phyloP scores from a whole-genome alignment of 2,797 vertebrate species.

The Acanthiza pusilla region DNA sequence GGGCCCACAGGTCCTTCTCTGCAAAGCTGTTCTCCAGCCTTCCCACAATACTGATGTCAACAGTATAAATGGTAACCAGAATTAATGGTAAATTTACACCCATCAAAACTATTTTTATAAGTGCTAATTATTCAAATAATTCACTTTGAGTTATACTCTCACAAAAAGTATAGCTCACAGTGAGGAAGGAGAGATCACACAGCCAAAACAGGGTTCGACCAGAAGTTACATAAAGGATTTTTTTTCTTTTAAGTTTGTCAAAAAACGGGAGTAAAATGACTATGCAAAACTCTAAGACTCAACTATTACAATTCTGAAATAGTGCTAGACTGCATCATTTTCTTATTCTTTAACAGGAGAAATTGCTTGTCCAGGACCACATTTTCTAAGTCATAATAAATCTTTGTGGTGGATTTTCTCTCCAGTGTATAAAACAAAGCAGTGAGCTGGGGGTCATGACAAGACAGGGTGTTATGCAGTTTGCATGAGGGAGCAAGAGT shows the following conservation, averaged over 20 bases:
- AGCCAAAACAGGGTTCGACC: neutral
- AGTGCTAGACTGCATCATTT: neutral
- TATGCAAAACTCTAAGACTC: neutral
- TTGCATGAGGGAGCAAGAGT: neutral
- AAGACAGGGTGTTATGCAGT: neutral
- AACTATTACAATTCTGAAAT: neutral
- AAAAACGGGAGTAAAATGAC: neutral
- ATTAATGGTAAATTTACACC: neutral
- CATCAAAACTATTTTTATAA: neutral
- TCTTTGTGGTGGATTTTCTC: neutral
- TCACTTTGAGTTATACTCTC: neutral
- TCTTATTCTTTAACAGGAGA: neutral
- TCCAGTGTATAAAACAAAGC: neutral
- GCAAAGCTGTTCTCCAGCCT: neutral
- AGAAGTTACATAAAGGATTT: neutral
- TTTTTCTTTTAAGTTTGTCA: neutral
- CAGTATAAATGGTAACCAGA: neutral
- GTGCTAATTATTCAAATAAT: neutral
- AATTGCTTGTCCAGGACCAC: neutral
- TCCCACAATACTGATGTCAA: neutral
- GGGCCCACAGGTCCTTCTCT: neutral
- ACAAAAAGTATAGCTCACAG: neutral
- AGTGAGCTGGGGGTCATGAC: neutral
- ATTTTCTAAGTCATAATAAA: neutral
- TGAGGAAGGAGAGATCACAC: neutral